phyloP scores from a whole-genome alignment of 2,113 vertebrate genomes.

The Ifrita kowaldi region DNA sequence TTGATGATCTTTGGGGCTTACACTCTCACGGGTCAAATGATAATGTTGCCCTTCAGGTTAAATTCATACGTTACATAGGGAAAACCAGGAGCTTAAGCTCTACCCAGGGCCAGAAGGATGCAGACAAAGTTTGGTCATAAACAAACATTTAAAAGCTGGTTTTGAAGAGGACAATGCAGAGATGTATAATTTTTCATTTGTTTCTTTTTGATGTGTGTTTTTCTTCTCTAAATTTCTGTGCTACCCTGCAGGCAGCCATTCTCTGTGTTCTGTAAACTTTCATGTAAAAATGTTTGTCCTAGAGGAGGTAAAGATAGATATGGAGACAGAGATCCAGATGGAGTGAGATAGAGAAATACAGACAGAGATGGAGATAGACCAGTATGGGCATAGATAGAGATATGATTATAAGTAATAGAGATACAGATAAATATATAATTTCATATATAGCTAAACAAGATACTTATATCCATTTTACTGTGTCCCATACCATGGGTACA shows the following conservation, averaged over 20 bases:
- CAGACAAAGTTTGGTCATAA: background rate
- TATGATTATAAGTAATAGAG: background rate
- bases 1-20: constrained; percentile 36
- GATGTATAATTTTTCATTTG: background rate
- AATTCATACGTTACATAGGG: background rate
- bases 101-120: background rate
- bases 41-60: constrained; percentile 42
- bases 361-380: too few relatives aligned
- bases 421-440: background rate
- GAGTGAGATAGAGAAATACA: background rate
- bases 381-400: background rate
- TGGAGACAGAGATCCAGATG: background rate
- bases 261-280: background rate
- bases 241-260: background rate
- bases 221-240: background rate
- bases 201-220: background rate
- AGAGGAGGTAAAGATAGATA: background rate
- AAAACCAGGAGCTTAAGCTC: background rate
- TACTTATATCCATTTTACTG: background rate
- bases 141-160: background rate
- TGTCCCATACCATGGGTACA: background rate
- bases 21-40: constrained; percentile 27
- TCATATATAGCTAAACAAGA: background rate
- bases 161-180: background rate
- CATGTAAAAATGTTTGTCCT: background rate